phyloP scores from a whole-genome alignment of 2,888 invertebrate species.

The Sympetrum striolatum region DNA sequence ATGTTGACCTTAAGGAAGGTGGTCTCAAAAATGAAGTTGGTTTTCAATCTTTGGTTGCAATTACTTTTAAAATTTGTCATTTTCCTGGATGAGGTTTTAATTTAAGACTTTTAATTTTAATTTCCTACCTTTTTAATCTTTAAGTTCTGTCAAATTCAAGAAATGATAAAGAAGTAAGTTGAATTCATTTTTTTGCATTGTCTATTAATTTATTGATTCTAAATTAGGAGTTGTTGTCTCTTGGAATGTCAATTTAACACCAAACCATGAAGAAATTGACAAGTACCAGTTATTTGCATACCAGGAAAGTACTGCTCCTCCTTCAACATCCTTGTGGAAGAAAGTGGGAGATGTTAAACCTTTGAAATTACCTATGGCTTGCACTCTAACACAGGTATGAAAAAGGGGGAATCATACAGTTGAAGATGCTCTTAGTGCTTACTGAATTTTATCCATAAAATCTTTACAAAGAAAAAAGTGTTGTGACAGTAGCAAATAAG shows the following conservation, averaged over 20 bases:
- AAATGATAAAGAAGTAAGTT: neutral
- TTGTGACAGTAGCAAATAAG: too few species aligned
- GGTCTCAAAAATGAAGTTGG: too few species aligned
- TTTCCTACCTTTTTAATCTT: neutral
- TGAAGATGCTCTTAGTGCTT: too few species aligned
- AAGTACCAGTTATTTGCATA: conserved; percentile 94
- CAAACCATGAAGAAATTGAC: conserved; percentile 73
- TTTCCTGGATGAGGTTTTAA: too few species aligned
- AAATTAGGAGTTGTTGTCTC: conserved; percentile 82
- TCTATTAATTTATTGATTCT: neutral
- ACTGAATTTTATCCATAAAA: too few species aligned
- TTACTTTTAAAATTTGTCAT: too few species aligned
- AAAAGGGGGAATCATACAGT: neutral
- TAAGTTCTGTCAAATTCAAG: neutral
- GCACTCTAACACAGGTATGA: conserved; percentile 80
- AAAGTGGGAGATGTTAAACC: conserved; percentile 95
- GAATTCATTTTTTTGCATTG: too few species aligned
- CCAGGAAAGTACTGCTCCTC: conserved; percentile 73
- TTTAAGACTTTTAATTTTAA: too few species aligned
- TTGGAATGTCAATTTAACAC: conserved; percentile 82
- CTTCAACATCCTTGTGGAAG: conserved; percentile 82
- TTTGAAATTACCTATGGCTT: conserved; percentile 92
- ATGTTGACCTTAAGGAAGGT: too few species aligned
- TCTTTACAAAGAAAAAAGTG: too few species aligned
- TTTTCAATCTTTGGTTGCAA: too few species aligned